Conservation (phyloP, 2,888 invertebrate genomes). For the Clunio marinus region DNA sequence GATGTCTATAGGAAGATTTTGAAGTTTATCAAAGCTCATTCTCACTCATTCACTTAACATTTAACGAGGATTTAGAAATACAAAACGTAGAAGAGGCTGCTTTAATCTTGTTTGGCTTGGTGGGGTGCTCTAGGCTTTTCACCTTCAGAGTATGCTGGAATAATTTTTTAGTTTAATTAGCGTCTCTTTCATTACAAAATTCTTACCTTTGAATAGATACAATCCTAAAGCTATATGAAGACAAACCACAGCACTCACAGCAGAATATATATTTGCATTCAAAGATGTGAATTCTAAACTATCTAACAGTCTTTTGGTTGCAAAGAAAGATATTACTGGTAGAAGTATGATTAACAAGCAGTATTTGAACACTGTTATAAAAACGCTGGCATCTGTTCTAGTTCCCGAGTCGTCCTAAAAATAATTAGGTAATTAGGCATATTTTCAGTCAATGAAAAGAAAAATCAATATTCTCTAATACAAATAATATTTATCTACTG, state of each 20-base stretch:
- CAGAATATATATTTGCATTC: conserved; percentile 73
- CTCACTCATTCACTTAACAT: too few relatives aligned
- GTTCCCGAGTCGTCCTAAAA: conserved; percentile 43
- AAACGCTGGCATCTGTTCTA: conserved; percentile 64
- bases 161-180: not conserved
- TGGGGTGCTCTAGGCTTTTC: not conserved
- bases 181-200: not conserved
- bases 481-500: too few relatives aligned
- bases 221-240: conserved; percentile 72
- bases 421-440: not conserved
- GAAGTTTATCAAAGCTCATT: too few relatives aligned
- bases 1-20: too few relatives aligned
- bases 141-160: conserved; percentile 11
- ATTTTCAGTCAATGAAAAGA: not conserved
- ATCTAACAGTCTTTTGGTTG: conserved; percentile 62
- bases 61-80: not conserved
- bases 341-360: conserved; percentile 70
- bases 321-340: conserved; percentile 71
- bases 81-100: not conserved
- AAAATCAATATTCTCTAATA: not conserved
- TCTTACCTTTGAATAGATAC: conserved; percentile 58
- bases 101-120: not conserved
- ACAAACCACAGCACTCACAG: conserved; percentile 68
- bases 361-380: conserved; percentile 71
- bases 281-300: conserved; percentile 55